phyloP scores from a whole-genome alignment of 1,140 invertebrate species.

The Triops cancriformis region DNA sequence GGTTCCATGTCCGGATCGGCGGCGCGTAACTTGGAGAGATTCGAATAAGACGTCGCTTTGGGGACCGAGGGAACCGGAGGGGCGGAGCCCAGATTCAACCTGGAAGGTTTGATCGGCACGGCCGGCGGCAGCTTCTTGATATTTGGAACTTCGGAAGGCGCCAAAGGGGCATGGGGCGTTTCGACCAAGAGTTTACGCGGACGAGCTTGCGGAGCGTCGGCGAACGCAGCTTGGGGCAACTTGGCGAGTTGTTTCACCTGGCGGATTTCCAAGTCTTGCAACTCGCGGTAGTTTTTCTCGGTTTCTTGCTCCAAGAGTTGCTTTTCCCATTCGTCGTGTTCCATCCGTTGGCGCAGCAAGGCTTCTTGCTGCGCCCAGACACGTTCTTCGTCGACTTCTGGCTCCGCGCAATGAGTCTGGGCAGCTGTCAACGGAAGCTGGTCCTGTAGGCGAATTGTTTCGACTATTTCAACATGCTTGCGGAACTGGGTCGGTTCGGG shows the following conservation, averaged over 20 bases:
- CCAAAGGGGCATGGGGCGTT: neutral
- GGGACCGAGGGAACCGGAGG: neutral
- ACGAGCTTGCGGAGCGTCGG: neutral
- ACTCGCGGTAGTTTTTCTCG: conserved; percentile 47
- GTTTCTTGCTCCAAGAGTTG: conserved; percentile 40
- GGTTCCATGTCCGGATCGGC: neutral
- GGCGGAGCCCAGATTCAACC: neutral
- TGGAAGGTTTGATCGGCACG: neutral
- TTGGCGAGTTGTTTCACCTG: neutral
- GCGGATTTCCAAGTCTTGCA: neutral
- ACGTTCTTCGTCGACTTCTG: neutral
- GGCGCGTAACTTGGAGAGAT: neutral
- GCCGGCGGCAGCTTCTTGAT: neutral
- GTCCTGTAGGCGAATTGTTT: too few species aligned
- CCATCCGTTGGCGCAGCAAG: neutral
- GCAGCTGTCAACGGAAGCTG: neutral
- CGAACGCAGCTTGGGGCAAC: neutral
- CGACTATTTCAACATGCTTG: too few species aligned
- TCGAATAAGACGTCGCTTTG: neutral
- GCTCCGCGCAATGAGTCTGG: neutral
- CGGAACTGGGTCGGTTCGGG: too few species aligned
- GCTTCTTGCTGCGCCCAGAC: neutral
- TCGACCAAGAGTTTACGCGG: neutral
- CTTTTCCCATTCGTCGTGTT: conserved; percentile 32
- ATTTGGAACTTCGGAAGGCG: neutral